Evolutionary conservation across 1,140 invertebrate species (phyloP), one percentile per base, ranked within the genome.

Genomic region (Zaprionus ghesquierei): DNA sequence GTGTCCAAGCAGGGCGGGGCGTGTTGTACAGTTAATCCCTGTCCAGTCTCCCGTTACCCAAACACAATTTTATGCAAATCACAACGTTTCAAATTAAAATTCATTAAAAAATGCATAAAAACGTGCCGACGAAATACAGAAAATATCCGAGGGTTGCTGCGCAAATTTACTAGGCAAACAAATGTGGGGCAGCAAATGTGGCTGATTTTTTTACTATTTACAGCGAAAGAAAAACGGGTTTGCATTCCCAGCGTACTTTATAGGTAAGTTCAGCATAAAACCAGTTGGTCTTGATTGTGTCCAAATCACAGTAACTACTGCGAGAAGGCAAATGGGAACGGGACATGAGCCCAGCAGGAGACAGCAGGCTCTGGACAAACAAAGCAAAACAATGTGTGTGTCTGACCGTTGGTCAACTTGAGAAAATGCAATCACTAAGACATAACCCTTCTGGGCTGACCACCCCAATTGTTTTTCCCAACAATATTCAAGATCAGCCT

Each of bases 11-110:
- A 8, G 9, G n/a, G 18, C n/a, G 15, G 9, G n/a, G 18, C 15
- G 18, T 46, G 41, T 10, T 46, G 41, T 46, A 10, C 3, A 12
- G 38, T 12, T 25, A 72, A 27, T 41, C 46, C 41, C 13, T 53
- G 72, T 73, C 63, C 68, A 73, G 69, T 73, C 49, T 85, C 77
- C 33, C 58, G 56, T 62, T 63, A 61, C 68, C 64, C 12, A 68
- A 55, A 46, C 20, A 69, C 60, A 79, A 74, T 65, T n/a, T 59
- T 74, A 84, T 85, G 81, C 64, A 77, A 85, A 84, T 80, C 29
- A 35, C 22, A 18, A 59, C 44, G 41, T 59, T 59, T 27, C 15
- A 12, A 18, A 44, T 41, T 38, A 1, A 73, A 74, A 69, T 69
- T 20, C 64, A 54, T 41, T 63, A 3, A 60, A 75, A 64, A 72